Conservation (phyloP, 2,888 invertebrate species). For the Eilema sororculum region DNA sequence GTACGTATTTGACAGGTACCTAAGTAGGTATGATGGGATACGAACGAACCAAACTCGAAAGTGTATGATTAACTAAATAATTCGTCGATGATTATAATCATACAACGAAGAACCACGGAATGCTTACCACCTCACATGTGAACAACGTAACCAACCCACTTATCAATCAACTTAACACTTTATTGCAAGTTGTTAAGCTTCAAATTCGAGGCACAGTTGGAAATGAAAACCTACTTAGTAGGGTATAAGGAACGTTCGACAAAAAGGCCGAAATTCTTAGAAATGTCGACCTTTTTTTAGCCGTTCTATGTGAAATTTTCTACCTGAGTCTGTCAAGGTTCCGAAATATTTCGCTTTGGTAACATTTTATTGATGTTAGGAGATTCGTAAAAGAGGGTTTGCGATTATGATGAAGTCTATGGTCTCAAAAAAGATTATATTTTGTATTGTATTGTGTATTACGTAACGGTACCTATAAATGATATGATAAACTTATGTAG, state of each 20-base stretch:
- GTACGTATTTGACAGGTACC: no score
- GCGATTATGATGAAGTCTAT: background rate
- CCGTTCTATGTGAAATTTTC: constrained; percentile 63
- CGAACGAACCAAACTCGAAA: background rate
- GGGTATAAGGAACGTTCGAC: constrained; percentile 24
- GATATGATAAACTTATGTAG: no score
- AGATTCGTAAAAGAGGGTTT: background rate
- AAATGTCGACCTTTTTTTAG: constrained; percentile 69
- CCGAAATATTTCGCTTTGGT: constrained; percentile 41
- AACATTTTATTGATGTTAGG: constrained; percentile 20
- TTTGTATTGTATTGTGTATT: background rate
- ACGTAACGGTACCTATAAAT: no score
- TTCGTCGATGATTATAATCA: constrained; percentile 21
- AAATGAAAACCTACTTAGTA: constrained; percentile 26
- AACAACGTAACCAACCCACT: constrained; percentile 10
- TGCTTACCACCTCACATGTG: constrained; percentile 17
- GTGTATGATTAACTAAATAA: constrained; percentile 13
- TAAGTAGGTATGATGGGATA: background rate
- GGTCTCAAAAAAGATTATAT: background rate
- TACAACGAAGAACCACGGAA: constrained; percentile 20
- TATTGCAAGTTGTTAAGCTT: constrained; percentile 20
- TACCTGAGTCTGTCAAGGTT: constrained; percentile 62
- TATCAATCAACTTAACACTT: constrained; percentile 16
- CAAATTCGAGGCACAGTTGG: constrained; percentile 26
- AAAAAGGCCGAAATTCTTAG: constrained; percentile 67